Base-by-base conservation (phyloP, 64 coral and sea anemone genomes). In the Astreopora myriophthalma region DNA sequence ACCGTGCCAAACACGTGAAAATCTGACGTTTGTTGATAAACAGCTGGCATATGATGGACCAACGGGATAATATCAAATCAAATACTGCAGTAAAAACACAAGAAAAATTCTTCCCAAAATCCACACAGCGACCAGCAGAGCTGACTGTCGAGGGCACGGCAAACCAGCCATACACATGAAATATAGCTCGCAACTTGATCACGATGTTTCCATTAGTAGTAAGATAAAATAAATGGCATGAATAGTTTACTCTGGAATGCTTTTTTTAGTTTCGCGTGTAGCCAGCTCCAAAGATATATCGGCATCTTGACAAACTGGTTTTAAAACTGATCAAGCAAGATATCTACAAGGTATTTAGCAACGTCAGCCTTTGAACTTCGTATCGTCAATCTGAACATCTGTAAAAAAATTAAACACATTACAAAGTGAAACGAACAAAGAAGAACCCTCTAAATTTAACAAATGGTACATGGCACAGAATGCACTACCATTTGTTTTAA, bases 301-400 rank as follows among this genome's bases (percentile, higher is more conserved):
- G 2, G 32, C 57, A 63, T 4, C 19, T 14, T 31, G 57, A 1
- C 13, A 52, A 38, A 65, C 79, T 37, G 79, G 79, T 63, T 65
- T 55, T 84, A 96, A 85, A 96, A 96, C 63, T 92, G 91, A 13
- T 93, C 91, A 19, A 74, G 34, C 62, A 96, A 79, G 1, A 93
- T 49, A 25, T 96, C 92, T 27, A 65, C 79, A 33, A 96, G 60
- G 14, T 67, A 68, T 7, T 87, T 17, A 6, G 95, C 83, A 7
- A 96, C 74, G 31, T 93, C 74, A 8, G 91, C 58, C 48, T 66
- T 86, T 46, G 95, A 96, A 69, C 89, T 88, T 14, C 95, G 91
- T 69, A 96, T 86, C 6, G 95, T 96, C 26, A 96, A 61, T 65
- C 95, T 88, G 37, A 90, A 96, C 95, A 96, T 96, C 95, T 96